Evolutionary conservation across 1,140 invertebrate species (phyloP).

Genomic region (Pseudomyrmex sp.): DNA sequence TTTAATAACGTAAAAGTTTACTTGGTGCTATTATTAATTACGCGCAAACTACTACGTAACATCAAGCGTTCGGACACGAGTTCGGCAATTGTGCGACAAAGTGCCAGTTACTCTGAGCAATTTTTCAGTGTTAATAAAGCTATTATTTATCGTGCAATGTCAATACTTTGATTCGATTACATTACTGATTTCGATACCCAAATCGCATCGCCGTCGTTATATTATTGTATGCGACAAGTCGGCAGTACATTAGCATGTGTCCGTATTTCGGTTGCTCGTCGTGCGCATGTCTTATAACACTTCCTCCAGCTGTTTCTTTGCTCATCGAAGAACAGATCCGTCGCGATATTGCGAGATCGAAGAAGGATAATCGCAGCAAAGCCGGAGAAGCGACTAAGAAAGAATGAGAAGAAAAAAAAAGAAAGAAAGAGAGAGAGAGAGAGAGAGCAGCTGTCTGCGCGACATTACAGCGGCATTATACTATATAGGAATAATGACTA

Average conservation of each 20-base stretch:
- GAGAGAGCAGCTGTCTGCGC: conserved; percentile 61
- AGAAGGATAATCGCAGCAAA: conserved; percentile 51
- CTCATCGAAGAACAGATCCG: conserved; percentile 40
- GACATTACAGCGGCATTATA: conserved; percentile 53
- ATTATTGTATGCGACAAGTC: not conserved
- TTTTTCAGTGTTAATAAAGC: too few relatives aligned
- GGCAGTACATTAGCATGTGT: not conserved
- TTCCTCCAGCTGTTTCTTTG: conserved; percentile 68
- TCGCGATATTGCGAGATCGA: conserved; percentile 60
- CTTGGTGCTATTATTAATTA: too few relatives aligned
- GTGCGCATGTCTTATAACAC: conserved; percentile 57
- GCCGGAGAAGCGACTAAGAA: too few relatives aligned
- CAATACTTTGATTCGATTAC: too few relatives aligned
- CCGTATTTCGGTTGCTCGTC: conserved; percentile 27
- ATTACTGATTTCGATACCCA: too few relatives aligned
- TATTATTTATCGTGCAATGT: too few relatives aligned
- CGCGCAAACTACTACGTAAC: too few relatives aligned
- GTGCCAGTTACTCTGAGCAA: too few relatives aligned
- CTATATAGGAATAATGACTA: conserved; percentile 27
- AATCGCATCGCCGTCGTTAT: not conserved
- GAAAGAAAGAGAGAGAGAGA: not conserved
- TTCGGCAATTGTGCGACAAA: too few relatives aligned
- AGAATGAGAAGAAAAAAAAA: too few relatives aligned
- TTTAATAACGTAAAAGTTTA: too few relatives aligned
- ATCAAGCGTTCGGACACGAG: too few relatives aligned